Percentiles rank a stretch among this genome's conserved stretches.
phyloP scores from a whole-genome alignment of 2,888 invertebrate genomes.

The Lithosia quadra region DNA sequence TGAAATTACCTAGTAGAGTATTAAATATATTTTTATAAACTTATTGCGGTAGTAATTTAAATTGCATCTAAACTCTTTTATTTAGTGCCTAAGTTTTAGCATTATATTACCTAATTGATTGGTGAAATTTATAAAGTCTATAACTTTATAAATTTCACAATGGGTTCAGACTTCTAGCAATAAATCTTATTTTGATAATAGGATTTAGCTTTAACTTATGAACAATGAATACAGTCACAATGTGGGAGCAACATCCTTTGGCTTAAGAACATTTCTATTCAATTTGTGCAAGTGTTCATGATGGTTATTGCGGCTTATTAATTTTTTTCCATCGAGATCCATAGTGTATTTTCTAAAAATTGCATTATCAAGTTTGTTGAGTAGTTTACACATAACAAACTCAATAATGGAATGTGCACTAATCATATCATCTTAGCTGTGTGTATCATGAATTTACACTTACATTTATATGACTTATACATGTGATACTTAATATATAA shows the following conservation, averaged over 20 bases:
- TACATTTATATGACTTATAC: neutral
- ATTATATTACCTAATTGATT: constrained; percentile 8
- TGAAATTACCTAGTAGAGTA: constrained; percentile 13
- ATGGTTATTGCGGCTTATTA: neutral
- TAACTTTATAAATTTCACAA: too few relatives aligned
- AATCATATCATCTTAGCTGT: constrained; percentile 18
- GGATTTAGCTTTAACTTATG: neutral
- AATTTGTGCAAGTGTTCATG: too few relatives aligned
- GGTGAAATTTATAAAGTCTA: constrained; percentile 1
- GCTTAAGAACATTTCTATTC: neutral
- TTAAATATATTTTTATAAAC: constrained; percentile 23
- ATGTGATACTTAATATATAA: neutral
- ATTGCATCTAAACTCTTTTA: constrained; percentile 23
- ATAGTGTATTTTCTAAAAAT: neutral
- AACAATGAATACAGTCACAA: neutral
- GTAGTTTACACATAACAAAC: too few relatives aligned
- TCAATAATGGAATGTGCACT: neutral
- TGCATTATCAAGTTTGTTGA: neutral
- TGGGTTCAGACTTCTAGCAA: neutral
- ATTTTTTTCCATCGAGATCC: neutral
- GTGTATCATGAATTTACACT: constrained; percentile 32
- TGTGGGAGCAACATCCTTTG: neutral
- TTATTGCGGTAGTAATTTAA: constrained; percentile 19
- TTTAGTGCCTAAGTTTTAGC: constrained; percentile 22
- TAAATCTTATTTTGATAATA: neutral